These are phyloP conservation scores for Leucoma salicis DNA, from an alignment of 2,888 invertebrate species.

Conservation along the genomic window DNA sequence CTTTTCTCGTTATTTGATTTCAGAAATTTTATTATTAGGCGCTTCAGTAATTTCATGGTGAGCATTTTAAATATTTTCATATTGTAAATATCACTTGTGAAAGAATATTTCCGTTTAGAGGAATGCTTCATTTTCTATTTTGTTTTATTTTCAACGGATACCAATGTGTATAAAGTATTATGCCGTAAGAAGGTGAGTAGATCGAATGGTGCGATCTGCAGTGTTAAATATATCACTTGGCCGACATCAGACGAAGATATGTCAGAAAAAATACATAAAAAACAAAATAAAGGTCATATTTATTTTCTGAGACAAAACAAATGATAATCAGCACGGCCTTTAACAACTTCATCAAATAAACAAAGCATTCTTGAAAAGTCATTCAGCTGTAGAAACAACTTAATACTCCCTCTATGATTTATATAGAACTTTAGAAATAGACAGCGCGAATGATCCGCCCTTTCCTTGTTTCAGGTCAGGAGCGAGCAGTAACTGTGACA, in stretches of 20 bases:
- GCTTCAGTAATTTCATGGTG: slow-evolving; percentile 19
- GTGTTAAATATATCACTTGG: too few relatives aligned
- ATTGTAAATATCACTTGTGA: slow-evolving; percentile 14
- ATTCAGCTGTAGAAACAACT: slow-evolving; percentile 31
- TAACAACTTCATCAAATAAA: background rate
- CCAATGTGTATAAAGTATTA: too few relatives aligned
- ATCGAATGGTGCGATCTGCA: too few relatives aligned
- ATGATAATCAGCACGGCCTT: too few relatives aligned
- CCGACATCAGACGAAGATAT: too few relatives aligned
- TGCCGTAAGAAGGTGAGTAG: too few relatives aligned
- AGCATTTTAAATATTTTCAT: slow-evolving; percentile 29
- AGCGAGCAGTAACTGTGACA: slow-evolving; percentile 7
- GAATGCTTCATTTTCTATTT: slow-evolving; percentile 7
- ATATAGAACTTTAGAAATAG: slow-evolving; percentile 6
- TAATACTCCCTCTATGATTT: slow-evolving; percentile 14
- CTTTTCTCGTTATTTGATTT: slow-evolving; percentile 28
- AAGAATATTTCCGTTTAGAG: slow-evolving; percentile 5
- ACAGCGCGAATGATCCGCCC: slow-evolving; percentile 31
- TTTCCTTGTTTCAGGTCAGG: slow-evolving; percentile 39
- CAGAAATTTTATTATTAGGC: slow-evolving; percentile 26
- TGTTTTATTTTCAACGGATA: background rate
- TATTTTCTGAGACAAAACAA: too few relatives aligned
- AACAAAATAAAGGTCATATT: too few relatives aligned
- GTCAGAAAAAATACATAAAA: too few relatives aligned
- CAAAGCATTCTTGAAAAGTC: slow-evolving; percentile 12